Conservation (phyloP, 2,888 invertebrate genomes). For the Kuschelorhynchus macadamiae region DNA sequence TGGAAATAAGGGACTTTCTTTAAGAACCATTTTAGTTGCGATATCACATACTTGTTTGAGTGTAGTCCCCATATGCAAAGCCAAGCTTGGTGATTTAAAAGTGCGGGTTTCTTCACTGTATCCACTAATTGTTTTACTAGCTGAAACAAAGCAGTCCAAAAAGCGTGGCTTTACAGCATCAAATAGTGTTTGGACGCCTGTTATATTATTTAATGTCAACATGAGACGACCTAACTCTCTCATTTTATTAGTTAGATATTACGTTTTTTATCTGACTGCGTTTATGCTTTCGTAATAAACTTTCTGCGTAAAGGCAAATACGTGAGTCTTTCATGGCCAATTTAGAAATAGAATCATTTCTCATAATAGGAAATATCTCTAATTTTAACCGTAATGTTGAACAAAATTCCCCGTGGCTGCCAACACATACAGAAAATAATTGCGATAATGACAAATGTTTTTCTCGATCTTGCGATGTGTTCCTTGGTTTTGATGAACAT, state of each 20-base stretch:
- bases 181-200: conserved; percentile 45
- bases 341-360: conserved; percentile 35
- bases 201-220: conserved; percentile 1
- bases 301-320: conserved; percentile 33
- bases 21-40: conserved; percentile 40
- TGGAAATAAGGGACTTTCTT: conserved; percentile 16
- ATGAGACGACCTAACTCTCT: conserved; percentile 48
- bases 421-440: conserved; percentile 12
- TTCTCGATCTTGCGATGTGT: background rate
- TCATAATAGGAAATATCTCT: conserved; percentile 37
- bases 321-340: conserved; percentile 19
- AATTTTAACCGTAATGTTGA: conserved; percentile 34
- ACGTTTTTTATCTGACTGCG: conserved; percentile 44
- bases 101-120: conserved; percentile 22
- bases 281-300: conserved; percentile 38
- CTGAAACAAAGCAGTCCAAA: conserved; percentile 48
- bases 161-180: conserved; percentile 47
- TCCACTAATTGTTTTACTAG: conserved; percentile 49
- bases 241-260: conserved; percentile 52
- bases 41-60: conserved; percentile 41
- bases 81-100: conserved; percentile 41
- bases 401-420: background rate
- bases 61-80: conserved; percentile 46
- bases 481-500: conserved; percentile 8
- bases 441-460: conserved; percentile 17